Evolutionary conservation across 2,888 invertebrate species (phyloP).

Genomic region (Ormyrus thymus): DNA sequence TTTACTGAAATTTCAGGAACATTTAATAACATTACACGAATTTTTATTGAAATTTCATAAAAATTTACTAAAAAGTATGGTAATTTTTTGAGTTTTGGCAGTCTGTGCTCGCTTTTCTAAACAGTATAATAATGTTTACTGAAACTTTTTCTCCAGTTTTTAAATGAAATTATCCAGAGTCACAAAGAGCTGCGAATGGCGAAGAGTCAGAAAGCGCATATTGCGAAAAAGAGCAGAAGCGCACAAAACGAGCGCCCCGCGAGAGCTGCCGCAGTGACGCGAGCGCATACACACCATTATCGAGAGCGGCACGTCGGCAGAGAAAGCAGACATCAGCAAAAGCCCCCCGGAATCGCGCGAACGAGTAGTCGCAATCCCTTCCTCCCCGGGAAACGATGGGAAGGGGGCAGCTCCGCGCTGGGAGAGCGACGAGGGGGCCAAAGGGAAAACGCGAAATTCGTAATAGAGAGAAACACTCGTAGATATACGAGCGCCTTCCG

Average conservation of each 20-base stretch:
- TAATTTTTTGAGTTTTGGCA: too few species aligned
- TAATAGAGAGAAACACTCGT: slow-evolving; percentile 71
- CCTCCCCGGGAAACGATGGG: slow-evolving; percentile 4
- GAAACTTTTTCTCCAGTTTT: too few species aligned
- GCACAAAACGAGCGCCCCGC: not conserved
- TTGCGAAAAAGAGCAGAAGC: slow-evolving; percentile 12
- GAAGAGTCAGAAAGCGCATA: not conserved
- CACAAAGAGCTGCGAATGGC: not conserved
- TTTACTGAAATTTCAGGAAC: too few species aligned
- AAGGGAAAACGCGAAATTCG: slow-evolving; percentile 59
- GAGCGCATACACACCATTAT: not conserved
- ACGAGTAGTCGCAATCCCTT: slow-evolving; percentile 3
- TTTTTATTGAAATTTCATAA: too few species aligned
- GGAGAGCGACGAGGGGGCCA: slow-evolving; percentile 8
- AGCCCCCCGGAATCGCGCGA: slow-evolving; percentile 63
- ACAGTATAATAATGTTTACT: too few species aligned
- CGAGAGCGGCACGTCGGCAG: slow-evolving; percentile 2
- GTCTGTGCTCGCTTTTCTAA: too few species aligned
- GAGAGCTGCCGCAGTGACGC: too few species aligned
- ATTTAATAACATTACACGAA: too few species aligned
- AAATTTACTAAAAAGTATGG: too few species aligned
- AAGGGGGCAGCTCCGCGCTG: not conserved
- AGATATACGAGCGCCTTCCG: slow-evolving; percentile 73
- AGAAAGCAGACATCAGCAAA: slow-evolving; percentile 36
- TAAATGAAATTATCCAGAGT: too few species aligned